phyloP scores from a whole-genome alignment of 2,888 invertebrate species.

The Notodromas monacha region DNA sequence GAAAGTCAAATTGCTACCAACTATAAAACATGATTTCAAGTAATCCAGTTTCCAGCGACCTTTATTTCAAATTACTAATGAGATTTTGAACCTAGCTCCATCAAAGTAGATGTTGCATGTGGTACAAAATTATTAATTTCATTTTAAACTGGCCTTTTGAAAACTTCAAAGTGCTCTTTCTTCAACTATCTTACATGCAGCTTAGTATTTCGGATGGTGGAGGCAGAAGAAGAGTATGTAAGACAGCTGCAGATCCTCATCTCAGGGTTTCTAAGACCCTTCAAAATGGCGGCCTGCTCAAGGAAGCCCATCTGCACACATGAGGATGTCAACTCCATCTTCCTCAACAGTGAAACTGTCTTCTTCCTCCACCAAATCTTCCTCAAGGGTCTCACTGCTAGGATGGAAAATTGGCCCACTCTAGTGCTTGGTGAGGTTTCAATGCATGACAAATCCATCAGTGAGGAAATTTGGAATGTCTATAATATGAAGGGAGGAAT shows the following conservation, averaged over 20 bases:
- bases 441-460: background rate
- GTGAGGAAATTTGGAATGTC: background rate
- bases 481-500: conserved; percentile 5
- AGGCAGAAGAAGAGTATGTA: conserved; percentile 68
- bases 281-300: conserved; percentile 74
- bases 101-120: too few relatives aligned
- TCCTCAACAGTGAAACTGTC: conserved; percentile 65
- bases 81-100: too few relatives aligned
- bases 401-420: conserved; percentile 77
- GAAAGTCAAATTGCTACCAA: too few relatives aligned
- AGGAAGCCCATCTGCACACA: conserved; percentile 70
- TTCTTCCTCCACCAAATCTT: conserved; percentile 75
- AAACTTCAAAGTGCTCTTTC: background rate
- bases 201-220: conserved; percentile 61
- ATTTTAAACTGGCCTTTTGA: conserved; percentile 8
- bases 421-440: conserved; percentile 23
- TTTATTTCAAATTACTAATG: too few relatives aligned
- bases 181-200: too few relatives aligned
- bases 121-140: too few relatives aligned
- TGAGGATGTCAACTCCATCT: conserved; percentile 74
- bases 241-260: conserved; percentile 55
- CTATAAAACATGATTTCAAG: too few relatives aligned
- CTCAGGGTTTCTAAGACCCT: conserved; percentile 54
- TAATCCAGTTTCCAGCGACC: too few relatives aligned
- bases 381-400: conserved; percentile 56